A percentile compares a stretch with the other conserved stretches of the same genome.
phyloP scores from a whole-genome alignment of 2,888 invertebrate species.

The Mycalesis mineus region DNA sequence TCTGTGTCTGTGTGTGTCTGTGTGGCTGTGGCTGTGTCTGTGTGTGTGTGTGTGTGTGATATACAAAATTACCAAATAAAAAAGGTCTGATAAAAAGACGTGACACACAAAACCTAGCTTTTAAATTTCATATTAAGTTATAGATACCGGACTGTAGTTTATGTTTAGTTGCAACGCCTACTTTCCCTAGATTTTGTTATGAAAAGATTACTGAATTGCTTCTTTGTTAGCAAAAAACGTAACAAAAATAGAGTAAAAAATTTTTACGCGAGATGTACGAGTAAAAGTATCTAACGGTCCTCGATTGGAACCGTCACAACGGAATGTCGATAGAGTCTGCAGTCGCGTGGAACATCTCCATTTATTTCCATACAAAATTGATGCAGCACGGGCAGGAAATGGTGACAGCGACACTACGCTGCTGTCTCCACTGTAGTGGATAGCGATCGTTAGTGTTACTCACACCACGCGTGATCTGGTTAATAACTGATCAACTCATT shows the following conservation, averaged over 20 bases:
- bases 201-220: too few species aligned
- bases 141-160: too few species aligned
- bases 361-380: conserved; percentile 57
- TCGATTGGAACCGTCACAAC: background rate
- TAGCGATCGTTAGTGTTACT: conserved; percentile 42
- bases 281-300: conserved; percentile 1
- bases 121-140: too few species aligned
- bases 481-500: conserved; percentile 2
- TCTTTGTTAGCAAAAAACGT: too few species aligned
- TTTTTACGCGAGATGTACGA: background rate
- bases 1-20: too few species aligned
- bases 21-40: too few species aligned
- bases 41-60: too few species aligned
- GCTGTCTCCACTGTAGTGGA: conserved; percentile 38
- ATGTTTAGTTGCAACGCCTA: too few species aligned
- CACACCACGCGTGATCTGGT: conserved; percentile 36
- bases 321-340: conserved; percentile 28
- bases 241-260: background rate
- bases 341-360: conserved; percentile 39
- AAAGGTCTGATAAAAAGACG: too few species aligned
- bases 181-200: too few species aligned
- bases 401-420: conserved; percentile 44
- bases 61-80: too few species aligned
- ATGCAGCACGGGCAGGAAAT: conserved; percentile 49
- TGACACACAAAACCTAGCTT: too few species aligned